Evolutionary conservation across 2,797 vertebrate species (phyloP).

Genomic region (Paedocypris micromegethes): DNA sequence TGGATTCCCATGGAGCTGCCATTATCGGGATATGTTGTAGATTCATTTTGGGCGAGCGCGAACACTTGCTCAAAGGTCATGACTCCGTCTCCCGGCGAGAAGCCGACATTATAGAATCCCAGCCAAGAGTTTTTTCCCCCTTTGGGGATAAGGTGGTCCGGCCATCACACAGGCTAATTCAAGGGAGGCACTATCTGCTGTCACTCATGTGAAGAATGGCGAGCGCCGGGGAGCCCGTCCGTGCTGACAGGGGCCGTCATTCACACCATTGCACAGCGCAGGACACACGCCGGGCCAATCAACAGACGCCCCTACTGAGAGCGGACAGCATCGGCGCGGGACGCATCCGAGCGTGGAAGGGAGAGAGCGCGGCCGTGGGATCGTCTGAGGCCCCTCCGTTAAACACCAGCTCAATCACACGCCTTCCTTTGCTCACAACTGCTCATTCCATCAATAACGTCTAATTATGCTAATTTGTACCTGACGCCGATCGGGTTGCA

Average conservation of each 20-base stretch:
- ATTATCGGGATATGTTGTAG: conserved; percentile 20
- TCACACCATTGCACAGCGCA: conserved; percentile 44
- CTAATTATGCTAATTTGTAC: conserved; percentile 4
- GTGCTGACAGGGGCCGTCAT: conserved; percentile 50
- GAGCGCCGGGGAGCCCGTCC: conserved; percentile 45
- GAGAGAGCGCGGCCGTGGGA: conserved; percentile 36
- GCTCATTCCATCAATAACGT: no score
- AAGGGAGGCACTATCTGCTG: conserved; percentile 49
- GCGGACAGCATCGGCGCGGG: conserved; percentile 51
- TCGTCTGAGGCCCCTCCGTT: conserved; percentile 31
- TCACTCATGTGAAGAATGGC: conserved; percentile 53
- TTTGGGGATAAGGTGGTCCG: conserved; percentile 46
- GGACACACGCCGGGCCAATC: conserved; percentile 52
- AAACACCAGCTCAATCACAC: no score
- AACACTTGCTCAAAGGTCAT: conserved; percentile 47
- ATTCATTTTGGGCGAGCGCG: conserved; percentile 38
- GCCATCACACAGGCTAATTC: conserved; percentile 49
- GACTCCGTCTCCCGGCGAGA: conserved; percentile 44
- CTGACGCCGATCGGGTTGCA: conserved; percentile 2
- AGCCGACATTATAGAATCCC: conserved; percentile 48
- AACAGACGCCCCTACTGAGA: conserved; percentile 47
- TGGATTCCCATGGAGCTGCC: conserved; percentile 33
- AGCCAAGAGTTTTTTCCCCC: conserved; percentile 47
- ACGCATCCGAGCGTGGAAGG: conserved; percentile 48
- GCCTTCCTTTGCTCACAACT: no score